phyloP scores from a whole-genome alignment of 2,113 vertebrate genomes.

The Ancistrus triradiatus region DNA sequence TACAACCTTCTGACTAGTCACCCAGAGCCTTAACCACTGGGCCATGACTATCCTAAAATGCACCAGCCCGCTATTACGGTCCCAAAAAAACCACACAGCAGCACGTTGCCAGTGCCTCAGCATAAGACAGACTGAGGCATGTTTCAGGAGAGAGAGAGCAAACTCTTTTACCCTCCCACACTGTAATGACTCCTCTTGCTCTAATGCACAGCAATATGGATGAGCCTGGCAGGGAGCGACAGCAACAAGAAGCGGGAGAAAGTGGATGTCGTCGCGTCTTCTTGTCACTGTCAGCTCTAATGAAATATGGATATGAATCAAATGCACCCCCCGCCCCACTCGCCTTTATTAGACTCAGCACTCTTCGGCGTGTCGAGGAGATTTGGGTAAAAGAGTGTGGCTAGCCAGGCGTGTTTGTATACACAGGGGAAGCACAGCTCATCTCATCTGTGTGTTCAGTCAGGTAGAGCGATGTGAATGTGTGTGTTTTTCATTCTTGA shows the following conservation, averaged over 20 bases:
- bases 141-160: not conserved
- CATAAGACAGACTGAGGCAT: no score
- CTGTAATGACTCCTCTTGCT: constrained; percentile 37
- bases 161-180: not conserved
- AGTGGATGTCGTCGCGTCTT: constrained; percentile 29
- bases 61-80: no score
- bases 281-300: constrained; percentile 48
- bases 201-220: constrained; percentile 24
- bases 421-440: constrained; percentile 43
- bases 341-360: constrained; percentile 42
- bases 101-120: no score
- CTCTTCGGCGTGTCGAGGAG: constrained; percentile 37
- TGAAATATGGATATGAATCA: constrained; percentile 50
- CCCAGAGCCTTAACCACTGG: no score
- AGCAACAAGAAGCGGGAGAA: not conserved
- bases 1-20: no score
- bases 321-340: not conserved
- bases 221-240: not conserved
- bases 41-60: no score
- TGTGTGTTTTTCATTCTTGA: constrained; percentile 34
- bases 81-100: no score
- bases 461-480: constrained; percentile 40
- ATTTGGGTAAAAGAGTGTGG: constrained; percentile 40
- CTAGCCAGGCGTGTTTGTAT: constrained; percentile 41
- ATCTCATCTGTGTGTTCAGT: constrained; percentile 53